Evolutionary conservation across 2,113 vertebrate species (phyloP).

Genomic region (Orycteropus afer): DNA sequence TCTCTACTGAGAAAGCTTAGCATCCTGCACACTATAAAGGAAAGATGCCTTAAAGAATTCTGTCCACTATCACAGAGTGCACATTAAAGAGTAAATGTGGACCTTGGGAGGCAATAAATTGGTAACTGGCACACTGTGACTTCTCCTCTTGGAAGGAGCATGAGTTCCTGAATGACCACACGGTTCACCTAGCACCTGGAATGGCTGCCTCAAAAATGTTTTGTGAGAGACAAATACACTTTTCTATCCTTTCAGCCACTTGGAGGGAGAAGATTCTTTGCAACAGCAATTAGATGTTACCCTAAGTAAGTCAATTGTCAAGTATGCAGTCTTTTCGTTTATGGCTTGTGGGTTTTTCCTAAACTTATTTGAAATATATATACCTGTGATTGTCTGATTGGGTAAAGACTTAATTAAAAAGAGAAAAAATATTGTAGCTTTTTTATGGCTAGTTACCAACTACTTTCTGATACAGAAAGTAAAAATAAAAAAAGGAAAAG

Average conservation of each 20-base stretch:
- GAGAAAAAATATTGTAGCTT: background rate
- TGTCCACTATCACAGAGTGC: background rate
- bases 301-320: background rate
- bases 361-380: constrained; percentile 21
- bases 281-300: background rate
- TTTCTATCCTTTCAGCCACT: background rate
- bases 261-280: background rate
- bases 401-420: constrained; percentile 5
- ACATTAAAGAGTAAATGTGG: background rate
- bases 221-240: background rate
- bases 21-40: background rate
- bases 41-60: background rate
- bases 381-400: background rate
- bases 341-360: background rate
- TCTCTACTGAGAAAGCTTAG: background rate
- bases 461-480: background rate
- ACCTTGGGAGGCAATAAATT: background rate
- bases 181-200: background rate
- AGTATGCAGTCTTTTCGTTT: background rate
- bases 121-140: background rate
- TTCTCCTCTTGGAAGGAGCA: background rate
- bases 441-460: background rate
- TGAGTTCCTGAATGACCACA: background rate
- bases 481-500: background rate
- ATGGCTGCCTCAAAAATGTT: background rate